Evolutionary conservation across 1,140 invertebrate genomes (phyloP), one percentile per base, ranked within the genome.

Genomic region (Aphelinus atriplicis): DNA sequence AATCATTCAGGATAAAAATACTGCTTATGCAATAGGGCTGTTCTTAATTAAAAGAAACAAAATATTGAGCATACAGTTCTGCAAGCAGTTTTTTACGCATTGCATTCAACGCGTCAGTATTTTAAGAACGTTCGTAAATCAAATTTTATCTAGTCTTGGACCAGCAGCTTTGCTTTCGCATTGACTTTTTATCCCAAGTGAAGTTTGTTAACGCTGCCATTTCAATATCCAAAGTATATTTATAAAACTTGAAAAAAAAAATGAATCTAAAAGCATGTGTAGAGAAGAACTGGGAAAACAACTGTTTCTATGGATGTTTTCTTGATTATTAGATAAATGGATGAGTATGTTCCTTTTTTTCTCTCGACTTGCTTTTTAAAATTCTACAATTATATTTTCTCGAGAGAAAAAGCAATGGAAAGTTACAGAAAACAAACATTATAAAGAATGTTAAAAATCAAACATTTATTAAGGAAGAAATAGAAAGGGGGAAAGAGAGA

Each of bases 401-500:
- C 3, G 61, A 69, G 26, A 78, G 53, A 55, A 61, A 68, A 58
- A 73, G 64, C 67, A 73, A 74, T 78, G 73, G 74, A 78, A 72
- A 77, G 67, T 47, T 68, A 73, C 51, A 76, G 67, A 69, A 78
- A 51, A 57, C 70, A 77, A 75, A 80, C 65, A 77, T 81, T 82
- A 80, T 73, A 76, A 77, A 26, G 26, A 67, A 78, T 55, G 81
- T 82, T 84, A 71, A 81, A 80, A 84, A 85, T 83, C 80, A 86
- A 86, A 84, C 80, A 78, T 81, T 82, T 84, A 79, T 79, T 77
- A 75, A 77, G 45, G 69, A 78, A 76, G 43, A 78, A 76, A 77
- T 43, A 69, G 78, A 76, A 42, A 78, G 76, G 75, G 65, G 48
- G 64, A 79, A 63, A 80, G 51, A 53, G 51, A 9, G 0, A 9